Evolutionary conservation across 1,140 invertebrate species (phyloP), one percentile per base, ranked within the genome.

Genomic region (Diachasmimorpha longicaudata): DNA sequence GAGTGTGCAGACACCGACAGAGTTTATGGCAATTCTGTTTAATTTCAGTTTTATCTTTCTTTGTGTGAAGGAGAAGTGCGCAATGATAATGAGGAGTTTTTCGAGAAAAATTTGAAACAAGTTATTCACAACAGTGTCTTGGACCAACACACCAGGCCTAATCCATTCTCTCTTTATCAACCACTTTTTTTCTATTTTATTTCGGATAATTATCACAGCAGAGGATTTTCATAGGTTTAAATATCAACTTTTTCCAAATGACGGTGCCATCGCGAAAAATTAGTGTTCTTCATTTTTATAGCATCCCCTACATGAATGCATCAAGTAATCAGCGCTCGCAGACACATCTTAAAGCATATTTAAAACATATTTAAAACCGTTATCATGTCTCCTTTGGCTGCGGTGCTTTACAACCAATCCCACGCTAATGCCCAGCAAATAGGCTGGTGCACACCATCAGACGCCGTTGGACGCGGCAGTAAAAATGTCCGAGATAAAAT

Each of bases 351-450:
- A 42, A 42, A 11, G 13, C 39, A 42, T 42, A 42, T 42, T n/a
- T 19, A 52, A 19, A 9, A 52, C n/a, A 52, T 52, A 19, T 52
- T 52, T 52, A 52, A 52, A 52, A n/a, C 58, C 58, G 58, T 25
- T 63, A 63, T 58, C 52, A 58, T 63, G 58, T 63, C 58, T 9
- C 58, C 58, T 23, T 55, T 55, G 11, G 58, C 52, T 4, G 19
- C n/a, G 16, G 23, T 9, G 23, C 58, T 63, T 63, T 31, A 63
- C 58, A 63, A 13, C 58, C 58, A 63, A 63, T 63, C 58, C 58
- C 58, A 63, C 58, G 58, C 58, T 63, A 63, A 63, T 63, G 23
- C 58, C 58, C 58, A 13, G 58, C 23, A 63, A 63, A 63, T 63
- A 63, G 58, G 58, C 14, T 63, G 31, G 23, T 63, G 13, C 58